Base-by-base conservation (phyloP, 92 coral and sea anemone species). In the Desmophyllum pertusum region DNA sequence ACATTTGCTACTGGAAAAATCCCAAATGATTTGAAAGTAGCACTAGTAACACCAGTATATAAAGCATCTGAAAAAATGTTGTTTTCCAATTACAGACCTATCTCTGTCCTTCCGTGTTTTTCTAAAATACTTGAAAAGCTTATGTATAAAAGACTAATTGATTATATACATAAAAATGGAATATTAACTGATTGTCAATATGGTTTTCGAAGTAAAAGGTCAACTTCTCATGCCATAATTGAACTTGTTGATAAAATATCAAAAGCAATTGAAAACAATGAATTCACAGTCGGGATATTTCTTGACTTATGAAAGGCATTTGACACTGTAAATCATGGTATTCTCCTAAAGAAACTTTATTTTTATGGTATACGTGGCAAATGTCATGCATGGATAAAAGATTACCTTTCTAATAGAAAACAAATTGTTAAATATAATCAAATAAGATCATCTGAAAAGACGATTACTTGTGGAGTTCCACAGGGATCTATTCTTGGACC, bases 121-220 rank as follows among this genome's bases (percentile, higher is more conserved):
- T 29, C 37, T 35, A 29, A 65, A 65, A 65, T 65, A 65, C 70
- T 65, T 11, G 70, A 65, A 65, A 65, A 65, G 18, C 70, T 65
- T n/a, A n/a, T n/a, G 39, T 30, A 29, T 10, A 65, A 30, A 68
- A 65, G 70, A 65, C 70, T 65, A 4, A 29, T 23, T 29, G 19
- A 63, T 10, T 63, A 63, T 63, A 27, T 68, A 68, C 19, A 68
- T 35, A 21, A 39, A 35, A 21, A 68, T 68, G 45, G 30, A 21
- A 68, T 68, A 35, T 39, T 68, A 17, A 35, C 73, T 35, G 73
- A 68, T 27, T 13, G 45, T 39, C 73, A 68, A 1, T 37, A 35
- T 14, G 40, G 40, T 14, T 37, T 68, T 68, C 10, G 73, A 36
- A 37, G 25, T 18, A 68, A 68, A 37, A 68, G 73, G 8, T 37